Evolutionary conservation across 1,140 invertebrate species (phyloP), one percentile per base, ranked within the genome.

Genomic region (Fopius arisanus): DNA sequence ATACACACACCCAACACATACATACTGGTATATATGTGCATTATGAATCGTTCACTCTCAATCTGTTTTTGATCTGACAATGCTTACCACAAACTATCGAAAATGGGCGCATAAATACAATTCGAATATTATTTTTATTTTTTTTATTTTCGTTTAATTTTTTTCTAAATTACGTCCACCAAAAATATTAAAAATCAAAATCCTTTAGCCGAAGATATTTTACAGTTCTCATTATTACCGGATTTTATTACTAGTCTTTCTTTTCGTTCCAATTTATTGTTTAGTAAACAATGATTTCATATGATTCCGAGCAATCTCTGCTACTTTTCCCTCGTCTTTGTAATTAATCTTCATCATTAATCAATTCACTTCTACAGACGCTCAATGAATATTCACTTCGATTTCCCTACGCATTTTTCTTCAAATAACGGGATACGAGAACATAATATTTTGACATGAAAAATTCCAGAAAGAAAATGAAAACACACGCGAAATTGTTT

Each of bases 251-350:
- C 37, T 28, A 1, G 71, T 43, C 54, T 63, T 74, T 79, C 77
- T 82, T 80, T 77, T 76, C 79, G 81, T 80, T 76, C 74, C 70
- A 82, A 78, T 79, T 80, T 78, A 77, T 82, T 43, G 77, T 85
- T 85, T 74, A 79, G 77, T 75, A 80, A 80, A 82, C 79, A 51
- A 67, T 51, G 43, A 67, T 85, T 78, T 37, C 33, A 10, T 10
- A 7, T 82, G 77, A 79, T 79, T 76, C 78, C 71, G 74, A 79
- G 69, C 72, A 75, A 81, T 77, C 72, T 72, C 82, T 79, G 77
- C 77, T 72, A 72, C 78, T 82, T 19, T 51, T 65, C 80, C 79
- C 79, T 82, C 43, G n/a, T 12, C 14, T 12, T 2, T 19, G 14
- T 16, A n/a, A 48, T 48, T 48, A 48, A 3, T 48, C 0, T 48